These are phyloP conservation scores for Meda fulgida DNA, from an alignment of 2,797 vertebrate species.

Conservation along the genomic window DNA sequence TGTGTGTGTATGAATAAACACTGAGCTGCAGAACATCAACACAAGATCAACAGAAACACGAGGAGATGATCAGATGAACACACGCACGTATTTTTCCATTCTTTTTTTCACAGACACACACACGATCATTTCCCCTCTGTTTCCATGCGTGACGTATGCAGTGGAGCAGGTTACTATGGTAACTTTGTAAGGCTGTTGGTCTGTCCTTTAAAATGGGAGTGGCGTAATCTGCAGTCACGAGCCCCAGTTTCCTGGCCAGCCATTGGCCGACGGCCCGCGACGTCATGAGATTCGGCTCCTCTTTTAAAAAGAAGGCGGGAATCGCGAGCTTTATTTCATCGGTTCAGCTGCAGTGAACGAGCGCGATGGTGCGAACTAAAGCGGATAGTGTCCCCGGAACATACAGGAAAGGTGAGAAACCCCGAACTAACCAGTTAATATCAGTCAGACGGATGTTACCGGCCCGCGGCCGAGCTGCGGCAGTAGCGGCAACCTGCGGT, in stretches of 20 bases:
- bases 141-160: too few species aligned
- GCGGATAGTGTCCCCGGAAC: constrained; percentile 78
- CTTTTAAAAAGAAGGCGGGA: constrained; percentile 53
- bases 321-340: not conserved
- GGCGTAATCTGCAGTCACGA: not conserved
- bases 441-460: not conserved
- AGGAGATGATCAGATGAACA: not conserved
- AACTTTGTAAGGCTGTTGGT: not conserved
- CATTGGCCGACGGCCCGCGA: not conserved
- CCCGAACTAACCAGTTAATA: fast-evolving
- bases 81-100: too few species aligned
- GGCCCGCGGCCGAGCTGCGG: too few species aligned
- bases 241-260: not conserved
- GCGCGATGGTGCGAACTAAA: constrained; percentile 80
- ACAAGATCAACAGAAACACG: not conserved
- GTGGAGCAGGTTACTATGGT: not conserved
- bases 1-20: not conserved
- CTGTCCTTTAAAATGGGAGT: not conserved
- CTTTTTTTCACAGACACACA: constrained; percentile 67
- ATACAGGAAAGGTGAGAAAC: constrained; percentile 79
- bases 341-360: too few species aligned
- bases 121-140: too few species aligned
- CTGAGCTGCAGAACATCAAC: not conserved
- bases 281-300: not conserved
- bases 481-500: too few species aligned